Evolutionary conservation across 2,797 vertebrate species (phyloP).

Genomic region (Corythornis leucogaster): DNA sequence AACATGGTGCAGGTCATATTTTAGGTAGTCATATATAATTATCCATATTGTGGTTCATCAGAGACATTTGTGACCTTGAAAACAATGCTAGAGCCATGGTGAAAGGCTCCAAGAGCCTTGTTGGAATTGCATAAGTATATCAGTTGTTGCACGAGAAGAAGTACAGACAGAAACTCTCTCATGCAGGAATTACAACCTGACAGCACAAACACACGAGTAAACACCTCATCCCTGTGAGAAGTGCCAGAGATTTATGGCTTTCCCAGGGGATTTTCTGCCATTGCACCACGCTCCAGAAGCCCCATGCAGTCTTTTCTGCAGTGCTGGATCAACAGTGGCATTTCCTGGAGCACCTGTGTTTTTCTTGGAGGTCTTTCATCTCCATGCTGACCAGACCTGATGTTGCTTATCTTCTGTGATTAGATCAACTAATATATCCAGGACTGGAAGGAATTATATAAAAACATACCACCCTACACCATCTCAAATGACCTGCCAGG

Average conservation of each 20-base stretch:
- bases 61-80: not conserved
- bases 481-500: not conserved
- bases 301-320: not conserved
- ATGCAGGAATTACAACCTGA: not conserved
- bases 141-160: not conserved
- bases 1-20: not conserved
- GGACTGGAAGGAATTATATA: slow-evolving; percentile 39
- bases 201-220: not conserved
- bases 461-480: slow-evolving; percentile 52
- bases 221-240: not conserved
- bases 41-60: not conserved
- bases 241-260: not conserved
- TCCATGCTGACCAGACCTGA: not conserved
- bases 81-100: not conserved
- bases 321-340: not conserved
- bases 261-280: not conserved
- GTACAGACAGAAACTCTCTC: not conserved
- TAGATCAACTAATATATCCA: slow-evolving; percentile 41
- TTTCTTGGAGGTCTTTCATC: slow-evolving; percentile 54
- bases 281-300: not conserved
- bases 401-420: slow-evolving; percentile 5
- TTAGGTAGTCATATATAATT: not conserved
- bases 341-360: slow-evolving; percentile 69
- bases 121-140: fast-evolving
- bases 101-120: not conserved